phyloP scores from a whole-genome alignment of 2,113 vertebrate genomes.

The Platycercus adscitus region DNA sequence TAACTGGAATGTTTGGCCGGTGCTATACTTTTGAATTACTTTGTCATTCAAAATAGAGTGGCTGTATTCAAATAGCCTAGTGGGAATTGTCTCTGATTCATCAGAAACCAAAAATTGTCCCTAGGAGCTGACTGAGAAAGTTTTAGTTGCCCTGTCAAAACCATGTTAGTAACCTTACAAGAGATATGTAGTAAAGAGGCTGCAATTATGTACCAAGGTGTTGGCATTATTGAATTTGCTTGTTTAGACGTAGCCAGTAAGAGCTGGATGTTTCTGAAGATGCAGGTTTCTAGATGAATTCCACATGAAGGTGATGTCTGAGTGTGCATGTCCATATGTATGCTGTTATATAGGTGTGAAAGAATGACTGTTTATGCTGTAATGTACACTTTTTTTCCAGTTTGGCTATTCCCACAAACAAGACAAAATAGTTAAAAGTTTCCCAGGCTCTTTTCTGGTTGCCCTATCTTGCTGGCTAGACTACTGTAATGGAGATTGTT shows the following conservation, averaged over 20 bases:
- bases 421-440: not conserved
- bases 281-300: not conserved
- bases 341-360: not conserved
- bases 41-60: not conserved
- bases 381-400: rapidly evolving
- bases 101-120: not conserved
- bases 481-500: not conserved
- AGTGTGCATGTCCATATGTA: rapidly evolving
- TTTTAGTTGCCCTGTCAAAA: not conserved
- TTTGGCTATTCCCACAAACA: not conserved
- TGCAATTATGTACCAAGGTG: not conserved
- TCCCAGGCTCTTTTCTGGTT: not conserved
- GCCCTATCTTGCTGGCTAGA: not conserved
- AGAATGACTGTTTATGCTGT: not conserved
- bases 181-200: not conserved
- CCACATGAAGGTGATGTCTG: not conserved
- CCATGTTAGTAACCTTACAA: not conserved
- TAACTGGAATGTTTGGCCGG: not conserved
- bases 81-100: not conserved
- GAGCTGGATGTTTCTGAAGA: not conserved
- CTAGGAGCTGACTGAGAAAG: not conserved
- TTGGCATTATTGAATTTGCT: not conserved
- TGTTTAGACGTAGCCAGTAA: not conserved
- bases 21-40: not conserved
- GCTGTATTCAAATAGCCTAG: not conserved